Percentiles rank a stretch among this genome's conserved stretches.
Conservation (phyloP, 2,113 vertebrate species). For the Odocoileus hemionus region DNA sequence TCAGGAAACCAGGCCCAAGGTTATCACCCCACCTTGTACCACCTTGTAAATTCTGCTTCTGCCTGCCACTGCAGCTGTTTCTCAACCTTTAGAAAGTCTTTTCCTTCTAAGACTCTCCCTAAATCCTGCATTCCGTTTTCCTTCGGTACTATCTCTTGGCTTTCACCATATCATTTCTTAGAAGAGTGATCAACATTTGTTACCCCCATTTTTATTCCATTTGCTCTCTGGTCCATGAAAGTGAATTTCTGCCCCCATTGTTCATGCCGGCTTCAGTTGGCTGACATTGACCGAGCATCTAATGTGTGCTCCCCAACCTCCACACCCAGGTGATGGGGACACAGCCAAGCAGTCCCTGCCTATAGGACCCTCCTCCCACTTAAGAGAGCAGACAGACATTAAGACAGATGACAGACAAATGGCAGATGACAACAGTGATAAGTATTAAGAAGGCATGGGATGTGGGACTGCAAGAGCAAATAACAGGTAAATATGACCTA, state of each 20-base stretch:
- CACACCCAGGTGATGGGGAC: background rate
- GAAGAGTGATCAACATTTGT: background rate
- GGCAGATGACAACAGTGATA: background rate
- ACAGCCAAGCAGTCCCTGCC: background rate
- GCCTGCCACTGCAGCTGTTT: background rate
- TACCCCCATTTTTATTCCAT: background rate
- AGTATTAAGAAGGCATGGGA: background rate
- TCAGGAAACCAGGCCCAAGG: background rate
- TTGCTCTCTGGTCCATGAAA: background rate
- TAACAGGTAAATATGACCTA: background rate
- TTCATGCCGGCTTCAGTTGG: background rate
- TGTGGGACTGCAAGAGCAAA: background rate
- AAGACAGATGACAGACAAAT: background rate
- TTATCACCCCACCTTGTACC: background rate
- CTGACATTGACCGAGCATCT: background rate
- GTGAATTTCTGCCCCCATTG: background rate
- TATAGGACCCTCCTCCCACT: background rate
- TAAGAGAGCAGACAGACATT: background rate
- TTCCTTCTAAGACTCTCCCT: background rate
- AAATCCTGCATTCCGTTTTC: background rate
- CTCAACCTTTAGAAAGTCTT: background rate
- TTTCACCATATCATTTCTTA: background rate
- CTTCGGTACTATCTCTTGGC: background rate
- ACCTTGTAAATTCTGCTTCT: background rate
- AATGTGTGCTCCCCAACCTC: background rate